Base-by-base conservation (phyloP, 1,140 invertebrate genomes). In the Bombus sibiricus region DNA sequence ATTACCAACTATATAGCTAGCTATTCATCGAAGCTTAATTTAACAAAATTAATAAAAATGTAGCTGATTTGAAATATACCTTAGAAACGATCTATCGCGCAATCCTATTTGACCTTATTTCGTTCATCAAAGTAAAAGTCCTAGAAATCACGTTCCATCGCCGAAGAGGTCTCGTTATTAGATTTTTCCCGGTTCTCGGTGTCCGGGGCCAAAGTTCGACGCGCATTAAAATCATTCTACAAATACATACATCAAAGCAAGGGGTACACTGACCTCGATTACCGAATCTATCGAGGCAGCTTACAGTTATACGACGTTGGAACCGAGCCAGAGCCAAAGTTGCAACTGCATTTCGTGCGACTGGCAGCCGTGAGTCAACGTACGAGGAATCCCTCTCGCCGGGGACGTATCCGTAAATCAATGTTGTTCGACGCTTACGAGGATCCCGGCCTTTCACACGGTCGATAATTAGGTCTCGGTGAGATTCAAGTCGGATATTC, bases 241-340 rank as follows among this genome's bases (percentile, higher is more conserved):
- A 34, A 78, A 80, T 47, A 59, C 72, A 43, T 15, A 37, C 39
- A 34, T 25, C 12, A 74, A 68, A 85, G 78, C 68, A 81, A 78
- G 68, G 77, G 77, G 90, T 92, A 81, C 91, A 91, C 85, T 87
- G 92, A 92, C 91, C 93, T 88, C 92, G 89, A 91, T 91, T 93
- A 91, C 89, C 87, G 73, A 85, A 89, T 91, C 77, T 81, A 80
- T 89, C 87, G 83, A 69, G 86, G 73, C 71, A 62, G 79, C 85
- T 74, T 90, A 91, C 66, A 39, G 69, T 88, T 85, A 79, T 47
- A 75, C 71, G 32, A 43, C 15, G 64, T 83, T 93, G 93, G 92
- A 92, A 88, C 74, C 32, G 39, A 82, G 92, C 92, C 93, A 93
- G 89, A 77, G 39, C 39, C 83, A 69, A 88, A 89, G 87, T 92